phyloP scores from a whole-genome alignment of 2,113 vertebrate species.

The Orthonyx spaldingii region DNA sequence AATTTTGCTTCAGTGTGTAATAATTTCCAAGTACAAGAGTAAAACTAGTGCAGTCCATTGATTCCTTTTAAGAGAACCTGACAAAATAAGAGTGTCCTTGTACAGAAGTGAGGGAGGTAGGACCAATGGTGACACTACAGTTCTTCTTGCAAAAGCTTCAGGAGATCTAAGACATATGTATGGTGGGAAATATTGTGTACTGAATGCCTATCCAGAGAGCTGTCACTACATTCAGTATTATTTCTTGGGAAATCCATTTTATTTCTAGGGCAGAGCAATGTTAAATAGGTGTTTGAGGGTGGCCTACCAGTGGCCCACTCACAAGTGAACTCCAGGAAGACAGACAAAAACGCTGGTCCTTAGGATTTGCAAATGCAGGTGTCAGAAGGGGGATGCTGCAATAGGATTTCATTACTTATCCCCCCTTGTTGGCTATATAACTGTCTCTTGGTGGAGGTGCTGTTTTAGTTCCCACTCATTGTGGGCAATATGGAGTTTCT shows the following conservation, averaged over 20 bases:
- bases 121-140: background rate
- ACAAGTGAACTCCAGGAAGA: background rate
- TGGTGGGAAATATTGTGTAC: background rate
- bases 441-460: slow-evolving; percentile 25
- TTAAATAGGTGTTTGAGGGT: slow-evolving; percentile 39
- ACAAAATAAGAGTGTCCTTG: background rate
- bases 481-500: slow-evolving; percentile 37
- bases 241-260: background rate
- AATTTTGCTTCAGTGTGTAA: slow-evolving; percentile 70
- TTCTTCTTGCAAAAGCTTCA: background rate
- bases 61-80: background rate
- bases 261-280: background rate
- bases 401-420: background rate
- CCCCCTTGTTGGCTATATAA: background rate
- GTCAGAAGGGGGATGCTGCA: background rate
- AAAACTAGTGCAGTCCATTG: background rate
- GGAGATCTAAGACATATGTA: background rate
- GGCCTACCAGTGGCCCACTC: slow-evolving; percentile 9
- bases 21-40: background rate
- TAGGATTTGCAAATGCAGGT: background rate
- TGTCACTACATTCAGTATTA: background rate
- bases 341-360: background rate
- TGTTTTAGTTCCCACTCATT: slow-evolving; percentile 15
- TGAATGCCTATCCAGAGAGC: background rate
- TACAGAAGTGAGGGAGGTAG: background rate